Percentiles rank a stretch among this genome's conserved stretches.
Conservation (phyloP, 2,888 invertebrate genomes). For the Punctoribates punctum region DNA sequence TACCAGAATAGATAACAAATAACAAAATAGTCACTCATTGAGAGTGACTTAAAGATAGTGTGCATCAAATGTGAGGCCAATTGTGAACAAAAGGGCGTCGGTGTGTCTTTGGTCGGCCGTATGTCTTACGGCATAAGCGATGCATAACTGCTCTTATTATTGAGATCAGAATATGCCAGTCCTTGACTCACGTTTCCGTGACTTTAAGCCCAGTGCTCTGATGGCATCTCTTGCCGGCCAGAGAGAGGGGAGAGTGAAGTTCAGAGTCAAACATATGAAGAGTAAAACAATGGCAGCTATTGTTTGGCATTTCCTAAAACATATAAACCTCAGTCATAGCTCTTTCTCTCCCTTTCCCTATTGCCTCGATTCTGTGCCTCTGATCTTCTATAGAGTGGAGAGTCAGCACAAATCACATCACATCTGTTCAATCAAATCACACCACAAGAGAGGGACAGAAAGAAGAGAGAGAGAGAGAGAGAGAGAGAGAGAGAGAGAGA, state of each 20-base stretch:
- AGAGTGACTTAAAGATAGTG: neutral
- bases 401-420: neutral
- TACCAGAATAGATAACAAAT: neutral
- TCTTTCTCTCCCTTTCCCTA: too few relatives aligned
- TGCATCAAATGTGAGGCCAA: neutral
- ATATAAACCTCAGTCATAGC: neutral
- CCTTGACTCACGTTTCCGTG: neutral
- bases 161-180: neutral
- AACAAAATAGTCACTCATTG: neutral
- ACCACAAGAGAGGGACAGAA: neutral
- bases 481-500: too few relatives aligned
- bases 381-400: neutral
- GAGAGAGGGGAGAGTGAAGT: neutral
- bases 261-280: neutral
- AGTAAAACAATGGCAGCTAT: neutral
- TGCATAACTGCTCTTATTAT: neutral
- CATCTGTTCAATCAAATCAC: constrained; percentile 5
- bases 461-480: neutral
- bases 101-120: neutral
- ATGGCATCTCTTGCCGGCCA: neutral
- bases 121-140: neutral
- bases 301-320: neutral
- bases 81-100: neutral
- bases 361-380: too few relatives aligned
- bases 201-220: neutral